These are phyloP conservation scores for Porphyrio hochstetteri DNA, from an alignment of 2,113 vertebrate species.

Conservation along the genomic window DNA sequence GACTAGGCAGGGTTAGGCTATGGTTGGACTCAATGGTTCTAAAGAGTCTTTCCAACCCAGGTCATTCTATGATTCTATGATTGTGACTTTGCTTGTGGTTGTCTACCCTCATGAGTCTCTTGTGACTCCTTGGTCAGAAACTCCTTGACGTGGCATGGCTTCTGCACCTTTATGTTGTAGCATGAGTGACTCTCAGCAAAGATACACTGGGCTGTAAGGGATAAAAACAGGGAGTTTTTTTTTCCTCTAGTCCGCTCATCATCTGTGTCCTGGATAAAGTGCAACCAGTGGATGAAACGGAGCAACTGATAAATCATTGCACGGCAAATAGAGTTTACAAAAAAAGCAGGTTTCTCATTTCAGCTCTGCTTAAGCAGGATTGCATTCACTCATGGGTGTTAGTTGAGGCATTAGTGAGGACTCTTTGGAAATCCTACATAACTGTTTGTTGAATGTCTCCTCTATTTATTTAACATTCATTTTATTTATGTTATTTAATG, in stretches of 20 bases:
- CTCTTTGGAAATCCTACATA: not conserved
- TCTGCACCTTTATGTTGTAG: not conserved
- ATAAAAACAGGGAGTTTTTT: accelerated
- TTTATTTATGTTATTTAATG: not conserved
- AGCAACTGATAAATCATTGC: not conserved
- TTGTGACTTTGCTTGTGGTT: not conserved
- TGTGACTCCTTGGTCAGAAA: not conserved
- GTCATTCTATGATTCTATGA: too few species aligned
- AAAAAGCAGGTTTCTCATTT: not conserved
- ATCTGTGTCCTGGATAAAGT: not conserved
- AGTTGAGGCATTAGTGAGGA: not conserved
- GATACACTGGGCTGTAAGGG: not conserved
- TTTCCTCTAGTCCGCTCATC: not conserved
- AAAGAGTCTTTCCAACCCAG: too few species aligned
- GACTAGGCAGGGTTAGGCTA: too few species aligned
- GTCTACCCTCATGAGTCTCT: too few species aligned
- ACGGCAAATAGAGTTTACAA: not conserved
- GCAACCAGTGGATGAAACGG: not conserved
- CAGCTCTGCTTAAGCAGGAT: not conserved
- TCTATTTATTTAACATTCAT: not conserved
- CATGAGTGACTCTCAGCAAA: not conserved
- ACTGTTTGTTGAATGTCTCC: not conserved
- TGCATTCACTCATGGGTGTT: not conserved
- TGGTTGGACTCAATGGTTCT: too few species aligned
- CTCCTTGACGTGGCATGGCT: not conserved